Conservation (phyloP, 2,113 vertebrate genomes). For the Dicerorhinus sumatrensis region DNA sequence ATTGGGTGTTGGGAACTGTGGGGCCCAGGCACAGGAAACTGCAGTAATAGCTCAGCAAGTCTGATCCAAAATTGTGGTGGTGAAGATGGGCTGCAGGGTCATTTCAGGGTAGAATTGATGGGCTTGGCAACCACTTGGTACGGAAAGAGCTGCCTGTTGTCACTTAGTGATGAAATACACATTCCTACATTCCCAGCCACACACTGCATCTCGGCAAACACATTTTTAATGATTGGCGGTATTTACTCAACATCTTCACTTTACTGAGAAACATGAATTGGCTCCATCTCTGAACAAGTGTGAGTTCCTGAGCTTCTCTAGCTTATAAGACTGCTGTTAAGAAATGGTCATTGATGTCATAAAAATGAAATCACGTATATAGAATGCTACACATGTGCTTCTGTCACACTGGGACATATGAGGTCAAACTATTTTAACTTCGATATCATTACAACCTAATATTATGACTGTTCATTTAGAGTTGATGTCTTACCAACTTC, state of each 20-base stretch:
- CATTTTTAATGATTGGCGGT: background rate
- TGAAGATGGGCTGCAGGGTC: background rate
- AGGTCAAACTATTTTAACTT: background rate
- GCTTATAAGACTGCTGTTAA: background rate
- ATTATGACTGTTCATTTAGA: background rate
- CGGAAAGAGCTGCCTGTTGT: background rate
- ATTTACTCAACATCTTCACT: conserved; percentile 11
- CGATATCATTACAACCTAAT: background rate
- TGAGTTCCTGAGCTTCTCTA: background rate
- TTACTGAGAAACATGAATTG: background rate
- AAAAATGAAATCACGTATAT: background rate
- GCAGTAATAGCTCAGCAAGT: background rate
- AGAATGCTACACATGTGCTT: background rate
- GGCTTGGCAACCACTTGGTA: background rate
- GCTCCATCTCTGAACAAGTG: background rate
- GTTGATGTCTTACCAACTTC: background rate
- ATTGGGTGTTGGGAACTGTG: too few species aligned
- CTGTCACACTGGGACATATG: background rate
- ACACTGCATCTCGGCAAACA: background rate
- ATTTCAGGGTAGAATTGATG: background rate
- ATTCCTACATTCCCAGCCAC: background rate
- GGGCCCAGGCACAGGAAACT: background rate
- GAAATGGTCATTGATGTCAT: background rate
- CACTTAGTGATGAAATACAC: background rate
- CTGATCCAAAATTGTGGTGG: background rate